Evolutionary conservation across 2,113 vertebrate genomes (phyloP).

Genomic region (Solenodon paradoxus): DNA sequence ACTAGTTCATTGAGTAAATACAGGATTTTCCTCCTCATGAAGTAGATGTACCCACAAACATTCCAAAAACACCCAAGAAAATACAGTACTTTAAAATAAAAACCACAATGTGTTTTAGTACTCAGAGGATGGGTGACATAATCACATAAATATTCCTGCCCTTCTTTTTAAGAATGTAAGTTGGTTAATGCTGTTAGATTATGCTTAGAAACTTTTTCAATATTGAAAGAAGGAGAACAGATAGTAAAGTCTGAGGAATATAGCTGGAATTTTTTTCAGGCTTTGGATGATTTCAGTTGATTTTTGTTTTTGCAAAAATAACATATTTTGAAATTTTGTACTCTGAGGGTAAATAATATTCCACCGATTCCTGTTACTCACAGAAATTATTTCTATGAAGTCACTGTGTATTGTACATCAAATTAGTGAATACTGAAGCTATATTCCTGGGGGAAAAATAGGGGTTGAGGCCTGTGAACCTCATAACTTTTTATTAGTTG

Average conservation of each 20-base stretch:
- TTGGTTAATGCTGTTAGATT: not conserved
- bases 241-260: not conserved
- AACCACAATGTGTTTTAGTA: not conserved
- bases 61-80: constrained; percentile 26
- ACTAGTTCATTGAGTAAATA: not conserved
- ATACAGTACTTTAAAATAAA: no score
- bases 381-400: not conserved
- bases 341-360: not conserved
- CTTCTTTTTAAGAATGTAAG: constrained; percentile 5
- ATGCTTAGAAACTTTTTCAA: not conserved
- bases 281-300: not conserved
- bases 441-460: not conserved
- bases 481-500: not conserved
- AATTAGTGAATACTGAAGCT: not conserved
- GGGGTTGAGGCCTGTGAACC: not conserved
- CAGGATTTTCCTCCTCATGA: not conserved
- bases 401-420: not conserved
- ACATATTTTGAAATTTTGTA: not conserved
- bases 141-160: not conserved
- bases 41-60: not conserved
- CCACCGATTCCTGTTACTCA: not conserved
- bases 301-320: not conserved
- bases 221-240: not conserved
- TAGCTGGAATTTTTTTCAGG: not conserved
- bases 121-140: not conserved